A percentile compares a stretch with the other conserved stretches of the same genome.
phyloP scores from a whole-genome alignment of 2,113 vertebrate genomes.

The Rana temporaria region DNA sequence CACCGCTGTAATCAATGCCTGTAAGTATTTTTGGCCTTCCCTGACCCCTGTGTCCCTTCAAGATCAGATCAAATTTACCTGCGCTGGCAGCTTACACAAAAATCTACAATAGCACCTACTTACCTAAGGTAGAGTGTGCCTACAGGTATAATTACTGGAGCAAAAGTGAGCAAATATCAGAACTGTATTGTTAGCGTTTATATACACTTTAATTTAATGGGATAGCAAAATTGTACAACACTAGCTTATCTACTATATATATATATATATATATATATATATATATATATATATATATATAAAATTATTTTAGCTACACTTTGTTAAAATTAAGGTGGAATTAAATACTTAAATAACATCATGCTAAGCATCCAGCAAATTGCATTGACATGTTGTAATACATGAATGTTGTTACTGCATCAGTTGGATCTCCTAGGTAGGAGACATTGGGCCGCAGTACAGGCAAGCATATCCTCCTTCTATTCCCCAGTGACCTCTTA shows the following conservation, averaged over 20 bases:
- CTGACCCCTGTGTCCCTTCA: no score
- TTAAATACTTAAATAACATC: constrained; percentile 9
- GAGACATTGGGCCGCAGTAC: neutral
- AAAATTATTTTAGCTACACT: constrained; percentile 1
- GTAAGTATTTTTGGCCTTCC: no score
- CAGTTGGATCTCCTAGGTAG: neutral
- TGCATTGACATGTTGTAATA: neutral
- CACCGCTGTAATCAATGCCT: no score
- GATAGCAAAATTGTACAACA: neutral
- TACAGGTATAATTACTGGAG: no score
- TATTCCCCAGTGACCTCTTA: constrained; percentile 44
- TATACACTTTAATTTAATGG: neutral
- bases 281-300: no score
- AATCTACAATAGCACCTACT: no score
- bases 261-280: no score
- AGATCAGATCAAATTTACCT: no score
- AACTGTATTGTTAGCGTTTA: neutral
- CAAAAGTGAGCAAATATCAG: no score
- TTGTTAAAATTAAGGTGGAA: constrained; percentile 1
- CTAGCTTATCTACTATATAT: no score
- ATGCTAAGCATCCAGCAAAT: neutral
- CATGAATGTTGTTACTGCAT: neutral
- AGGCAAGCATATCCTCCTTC: constrained; percentile 5
- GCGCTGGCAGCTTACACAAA: no score
- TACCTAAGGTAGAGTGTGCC: no score